Conservation (phyloP, 2,888 invertebrate genomes). For the Lasioglossum leucozonium region DNA sequence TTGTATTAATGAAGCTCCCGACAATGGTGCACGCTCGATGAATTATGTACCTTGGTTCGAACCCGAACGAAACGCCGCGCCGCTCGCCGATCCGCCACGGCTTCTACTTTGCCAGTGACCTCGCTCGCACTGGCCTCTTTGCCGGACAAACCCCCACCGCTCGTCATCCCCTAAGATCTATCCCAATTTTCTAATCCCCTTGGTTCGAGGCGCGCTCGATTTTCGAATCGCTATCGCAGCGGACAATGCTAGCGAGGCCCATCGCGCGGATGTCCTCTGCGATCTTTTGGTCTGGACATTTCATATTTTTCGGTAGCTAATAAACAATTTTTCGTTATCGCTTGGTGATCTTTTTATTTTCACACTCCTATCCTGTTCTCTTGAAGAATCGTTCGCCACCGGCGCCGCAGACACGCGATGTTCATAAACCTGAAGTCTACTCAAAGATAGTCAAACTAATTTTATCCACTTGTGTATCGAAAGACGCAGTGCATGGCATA, state of each 20-base stretch:
- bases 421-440: no score
- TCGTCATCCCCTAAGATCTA: slow-evolving; percentile 2
- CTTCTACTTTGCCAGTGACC: slow-evolving; percentile 66
- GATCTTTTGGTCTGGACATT: neutral
- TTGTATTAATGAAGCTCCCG: slow-evolving; percentile 84
- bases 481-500: no score
- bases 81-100: slow-evolving; percentile 67
- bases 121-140: slow-evolving; percentile 51
- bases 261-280: neutral
- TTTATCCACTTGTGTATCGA: no score
- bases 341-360: neutral
- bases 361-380: neutral
- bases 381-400: neutral
- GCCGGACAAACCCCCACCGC: neutral
- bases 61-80: slow-evolving; percentile 78
- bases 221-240: neutral
- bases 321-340: neutral
- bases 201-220: neutral
- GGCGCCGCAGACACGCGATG: no score
- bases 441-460: no score
- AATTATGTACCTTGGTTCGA: slow-evolving; percentile 84
- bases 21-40: slow-evolving; percentile 84
- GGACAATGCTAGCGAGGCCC: no score
- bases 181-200: neutral
- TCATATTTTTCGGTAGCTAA: neutral